Conservation (phyloP, 2,888 invertebrate species). For the Patella pellucida region DNA sequence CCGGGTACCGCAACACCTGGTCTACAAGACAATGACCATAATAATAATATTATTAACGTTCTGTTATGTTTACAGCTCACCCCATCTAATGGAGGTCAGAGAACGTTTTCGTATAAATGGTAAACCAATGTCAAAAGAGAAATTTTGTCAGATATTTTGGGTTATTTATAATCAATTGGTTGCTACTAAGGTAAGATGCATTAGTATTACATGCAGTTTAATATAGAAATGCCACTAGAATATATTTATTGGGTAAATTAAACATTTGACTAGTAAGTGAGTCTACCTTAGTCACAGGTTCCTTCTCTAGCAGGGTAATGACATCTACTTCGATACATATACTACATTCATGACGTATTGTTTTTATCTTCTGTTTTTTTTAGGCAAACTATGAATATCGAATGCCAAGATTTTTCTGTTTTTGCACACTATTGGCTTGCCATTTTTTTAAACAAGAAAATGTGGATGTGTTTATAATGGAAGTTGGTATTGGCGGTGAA, state of each 20-base stretch:
- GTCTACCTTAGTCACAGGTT: too few relatives aligned
- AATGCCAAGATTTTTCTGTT: conserved; percentile 95
- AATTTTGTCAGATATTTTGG: conserved; percentile 88
- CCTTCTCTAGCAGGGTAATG: too few relatives aligned
- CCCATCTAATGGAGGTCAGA: conserved; percentile 92
- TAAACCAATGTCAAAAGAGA: conserved; percentile 79
- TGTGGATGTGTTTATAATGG: conserved; percentile 89
- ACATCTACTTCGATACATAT: too few relatives aligned
- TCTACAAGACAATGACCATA: too few relatives aligned
- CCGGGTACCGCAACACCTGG: too few relatives aligned
- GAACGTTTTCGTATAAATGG: conserved; percentile 94
- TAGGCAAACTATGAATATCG: conserved; percentile 67
- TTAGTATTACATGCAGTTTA: too few relatives aligned
- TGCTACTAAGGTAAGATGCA: conserved; percentile 51
- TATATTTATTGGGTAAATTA: too few relatives aligned
- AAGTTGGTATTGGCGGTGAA: conserved; percentile 96
- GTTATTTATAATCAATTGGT: conserved; percentile 78
- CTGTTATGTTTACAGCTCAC: conserved; percentile 79
- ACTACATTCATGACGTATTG: too few relatives aligned
- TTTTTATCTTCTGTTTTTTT: conserved; percentile 14
- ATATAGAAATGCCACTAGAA: too few relatives aligned
- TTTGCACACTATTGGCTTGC: conserved; percentile 93
- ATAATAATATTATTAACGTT: too few relatives aligned
- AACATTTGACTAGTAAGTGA: too few relatives aligned
- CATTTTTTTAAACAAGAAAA: conserved; percentile 85